phyloP scores from a whole-genome alignment of 2,797 vertebrate genomes.

The Malurus splendens region DNA sequence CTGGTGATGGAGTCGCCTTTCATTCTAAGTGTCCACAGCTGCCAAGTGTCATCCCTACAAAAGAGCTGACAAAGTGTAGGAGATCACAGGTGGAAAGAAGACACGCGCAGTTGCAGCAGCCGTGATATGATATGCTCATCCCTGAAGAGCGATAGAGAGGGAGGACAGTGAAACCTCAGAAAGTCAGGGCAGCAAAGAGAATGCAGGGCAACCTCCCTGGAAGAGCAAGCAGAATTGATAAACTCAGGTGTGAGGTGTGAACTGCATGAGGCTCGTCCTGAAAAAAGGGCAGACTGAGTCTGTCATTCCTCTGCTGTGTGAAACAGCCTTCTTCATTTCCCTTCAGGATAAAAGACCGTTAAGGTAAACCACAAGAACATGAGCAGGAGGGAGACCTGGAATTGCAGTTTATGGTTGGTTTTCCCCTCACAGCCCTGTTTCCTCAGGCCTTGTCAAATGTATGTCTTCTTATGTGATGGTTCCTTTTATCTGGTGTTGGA shows the following conservation, averaged over 20 bases:
- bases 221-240: not conserved
- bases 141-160: not conserved
- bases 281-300: not conserved
- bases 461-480: not conserved
- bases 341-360: not conserved
- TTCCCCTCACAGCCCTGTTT: not conserved
- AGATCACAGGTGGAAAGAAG: not conserved
- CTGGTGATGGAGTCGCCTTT: not conserved
- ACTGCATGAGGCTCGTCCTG: fast-evolving
- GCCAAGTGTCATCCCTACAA: not conserved
- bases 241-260: not conserved
- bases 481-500: not conserved
- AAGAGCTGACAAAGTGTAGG: not conserved
- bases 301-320: not conserved
- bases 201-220: not conserved
- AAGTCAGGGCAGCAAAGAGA: not conserved
- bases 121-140: not conserved
- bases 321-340: not conserved
- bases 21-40: not conserved
- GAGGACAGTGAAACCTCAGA: not conserved
- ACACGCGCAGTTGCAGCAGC: not conserved
- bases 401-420: not conserved
- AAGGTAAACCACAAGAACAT: not conserved
- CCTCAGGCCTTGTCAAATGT: not conserved
- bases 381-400: not conserved